phyloP scores from a whole-genome alignment of 2,888 invertebrate species.

The Barypeithes pellucidus region DNA sequence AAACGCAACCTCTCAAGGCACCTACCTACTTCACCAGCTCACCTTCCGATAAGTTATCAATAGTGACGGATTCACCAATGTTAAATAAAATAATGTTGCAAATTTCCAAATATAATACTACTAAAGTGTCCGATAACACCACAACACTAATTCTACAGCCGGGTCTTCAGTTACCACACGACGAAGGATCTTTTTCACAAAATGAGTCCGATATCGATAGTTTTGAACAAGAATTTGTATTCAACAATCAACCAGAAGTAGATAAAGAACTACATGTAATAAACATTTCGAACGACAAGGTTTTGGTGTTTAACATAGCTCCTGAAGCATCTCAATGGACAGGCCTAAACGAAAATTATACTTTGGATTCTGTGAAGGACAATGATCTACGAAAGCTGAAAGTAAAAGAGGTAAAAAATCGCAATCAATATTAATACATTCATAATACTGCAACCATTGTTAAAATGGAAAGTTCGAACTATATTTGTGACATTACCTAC shows the following conservation, averaged over 20 bases:
- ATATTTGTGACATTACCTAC: too few species aligned
- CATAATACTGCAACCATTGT: too few species aligned
- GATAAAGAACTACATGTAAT: constrained; percentile 2
- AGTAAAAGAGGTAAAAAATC: constrained; percentile 68
- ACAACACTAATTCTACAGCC: constrained; percentile 35
- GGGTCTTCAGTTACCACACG: neutral
- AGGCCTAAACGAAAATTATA: constrained; percentile 5
- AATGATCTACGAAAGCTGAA: constrained; percentile 64
- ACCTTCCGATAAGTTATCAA: constrained; percentile 9
- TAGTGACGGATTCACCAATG: constrained; percentile 33
- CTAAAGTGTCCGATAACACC: constrained; percentile 29
- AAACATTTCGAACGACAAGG: neutral
- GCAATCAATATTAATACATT: too few species aligned
- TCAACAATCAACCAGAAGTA: neutral
- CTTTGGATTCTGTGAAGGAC: constrained; percentile 15
- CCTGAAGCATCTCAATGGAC: constrained; percentile 59
- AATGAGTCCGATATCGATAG: constrained; percentile 20
- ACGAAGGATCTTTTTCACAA: neutral
- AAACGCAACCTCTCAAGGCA: constrained; percentile 4
- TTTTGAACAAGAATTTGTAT: neutral
- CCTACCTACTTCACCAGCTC: constrained; percentile 30
- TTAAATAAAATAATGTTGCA: constrained; percentile 36
- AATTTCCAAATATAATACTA: neutral
- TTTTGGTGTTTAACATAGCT: constrained; percentile 6
- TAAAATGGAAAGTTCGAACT: too few species aligned